These are phyloP conservation scores for Lutjanus argentimaculatus DNA, from an alignment of 2,797 vertebrate species.

Conservation along the genomic window DNA sequence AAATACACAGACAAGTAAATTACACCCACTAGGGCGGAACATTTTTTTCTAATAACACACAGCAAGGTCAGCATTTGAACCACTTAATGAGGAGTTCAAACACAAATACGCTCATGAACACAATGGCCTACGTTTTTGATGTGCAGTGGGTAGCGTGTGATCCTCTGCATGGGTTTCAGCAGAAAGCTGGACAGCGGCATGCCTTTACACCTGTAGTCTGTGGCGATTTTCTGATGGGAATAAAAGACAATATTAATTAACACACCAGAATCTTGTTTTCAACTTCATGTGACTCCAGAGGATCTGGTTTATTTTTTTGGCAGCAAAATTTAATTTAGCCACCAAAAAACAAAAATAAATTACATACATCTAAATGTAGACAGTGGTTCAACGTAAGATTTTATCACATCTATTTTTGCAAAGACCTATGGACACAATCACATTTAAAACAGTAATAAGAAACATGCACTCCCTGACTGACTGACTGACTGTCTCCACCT, in stretches of 20 bases:
- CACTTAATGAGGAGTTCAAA: conserved; percentile 31
- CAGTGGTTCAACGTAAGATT: not conserved
- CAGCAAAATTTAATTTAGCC: too few relatives aligned
- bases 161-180: conserved; percentile 98
- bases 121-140: conserved; percentile 91
- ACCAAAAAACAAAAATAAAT: too few relatives aligned
- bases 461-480: not conserved
- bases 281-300: too few relatives aligned
- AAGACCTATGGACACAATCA: not conserved
- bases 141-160: conserved; percentile 97
- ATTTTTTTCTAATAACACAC: not conserved
- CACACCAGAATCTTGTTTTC: not conserved
- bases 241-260: conserved; percentile 2
- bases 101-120: conserved; percentile 15
- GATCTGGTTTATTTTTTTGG: too few relatives aligned
- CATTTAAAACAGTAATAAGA: not conserved
- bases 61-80: conserved; percentile 1
- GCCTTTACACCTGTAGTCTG: conserved; percentile 95
- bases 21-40: not conserved
- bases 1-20: conserved; percentile 23
- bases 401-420: not conserved
- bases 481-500: not conserved
- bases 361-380: too few relatives aligned
- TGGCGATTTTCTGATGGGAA: conserved; percentile 91
- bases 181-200: conserved; percentile 99